Percentiles rank a stretch among this genome's conserved stretches.
Evolutionary conservation across 2,888 invertebrate genomes (phyloP).

Genomic region (Xylota segnis): DNA sequence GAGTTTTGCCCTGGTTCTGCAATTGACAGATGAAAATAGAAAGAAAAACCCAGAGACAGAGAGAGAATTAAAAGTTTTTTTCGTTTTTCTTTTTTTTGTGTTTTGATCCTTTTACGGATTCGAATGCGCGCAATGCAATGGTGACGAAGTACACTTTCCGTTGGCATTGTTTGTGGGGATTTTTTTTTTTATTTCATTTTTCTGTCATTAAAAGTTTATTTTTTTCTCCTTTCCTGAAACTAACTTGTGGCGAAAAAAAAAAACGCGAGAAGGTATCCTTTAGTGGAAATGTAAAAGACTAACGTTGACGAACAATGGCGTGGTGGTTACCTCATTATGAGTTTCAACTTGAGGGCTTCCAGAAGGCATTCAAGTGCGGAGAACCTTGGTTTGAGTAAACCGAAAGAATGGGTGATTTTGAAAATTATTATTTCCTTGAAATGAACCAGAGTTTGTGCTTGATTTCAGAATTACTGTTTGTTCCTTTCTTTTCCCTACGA

Average conservation of each 20-base stretch:
- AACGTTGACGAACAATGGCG: constrained; percentile 9
- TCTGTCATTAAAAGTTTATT: constrained; percentile 20
- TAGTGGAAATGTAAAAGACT: not conserved
- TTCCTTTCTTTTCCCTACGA: too few species aligned
- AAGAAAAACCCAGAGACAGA: constrained; percentile 6
- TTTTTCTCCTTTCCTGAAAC: constrained; percentile 1
- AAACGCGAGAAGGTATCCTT: not conserved
- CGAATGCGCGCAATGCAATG: not conserved
- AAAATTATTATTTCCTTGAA: too few species aligned
- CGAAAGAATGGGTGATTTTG: too few species aligned
- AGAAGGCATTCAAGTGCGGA: not conserved
- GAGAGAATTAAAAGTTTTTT: constrained; percentile 47
- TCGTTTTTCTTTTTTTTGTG: constrained; percentile 18
- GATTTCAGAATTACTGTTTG: too few species aligned
- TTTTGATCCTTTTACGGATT: constrained; percentile 4
- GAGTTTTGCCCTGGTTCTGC: constrained; percentile 46
- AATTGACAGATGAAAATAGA: constrained; percentile 66
- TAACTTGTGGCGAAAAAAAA: constrained; percentile 8
- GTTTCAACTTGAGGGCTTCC: not conserved
- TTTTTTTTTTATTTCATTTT: too few species aligned
- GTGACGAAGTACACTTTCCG: constrained; percentile 23
- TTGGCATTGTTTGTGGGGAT: constrained; percentile 14
- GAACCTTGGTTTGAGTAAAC: not conserved
- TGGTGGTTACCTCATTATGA: not conserved
- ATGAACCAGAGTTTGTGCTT: too few species aligned